Conservation (phyloP, 2,797 vertebrate species). For the Trematomus bernacchii region DNA sequence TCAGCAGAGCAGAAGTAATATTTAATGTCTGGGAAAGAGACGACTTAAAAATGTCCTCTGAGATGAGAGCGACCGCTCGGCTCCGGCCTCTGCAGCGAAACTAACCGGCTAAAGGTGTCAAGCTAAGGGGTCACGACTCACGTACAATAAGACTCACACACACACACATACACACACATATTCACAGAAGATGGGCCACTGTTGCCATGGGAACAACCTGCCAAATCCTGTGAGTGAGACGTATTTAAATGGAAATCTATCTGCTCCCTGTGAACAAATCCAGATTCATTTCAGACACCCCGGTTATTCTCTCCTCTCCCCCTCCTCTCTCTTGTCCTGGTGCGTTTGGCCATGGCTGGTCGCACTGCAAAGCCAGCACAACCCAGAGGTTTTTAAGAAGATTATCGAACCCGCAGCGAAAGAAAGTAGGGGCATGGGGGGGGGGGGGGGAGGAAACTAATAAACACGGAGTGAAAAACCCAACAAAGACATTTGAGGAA, state of each 20-base stretch:
- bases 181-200: constrained; percentile 56
- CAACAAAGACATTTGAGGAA: constrained; percentile 48
- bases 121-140: constrained; percentile 68
- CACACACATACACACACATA: background rate
- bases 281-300: constrained; percentile 72
- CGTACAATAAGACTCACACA: constrained; percentile 43
- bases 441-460: constrained; percentile 46
- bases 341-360: constrained; percentile 71
- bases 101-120: constrained; percentile 77
- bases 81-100: constrained; percentile 70
- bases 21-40: constrained; percentile 42
- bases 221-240: constrained; percentile 81
- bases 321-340: constrained; percentile 54
- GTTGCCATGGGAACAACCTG: constrained; percentile 83
- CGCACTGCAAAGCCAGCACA: constrained; percentile 65
- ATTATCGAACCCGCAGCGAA: constrained; percentile 63
- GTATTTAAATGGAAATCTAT: constrained; percentile 83
- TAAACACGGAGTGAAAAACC: constrained; percentile 48
- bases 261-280: constrained; percentile 51
- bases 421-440: constrained; percentile 13
- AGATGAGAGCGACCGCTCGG: constrained; percentile 56
- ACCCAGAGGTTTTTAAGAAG: constrained; percentile 75
- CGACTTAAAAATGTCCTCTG: constrained; percentile 38
- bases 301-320: constrained; percentile 38
- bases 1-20: constrained; percentile 49